phyloP scores from a whole-genome alignment of 2,888 invertebrate genomes.

The Allacma fusca region DNA sequence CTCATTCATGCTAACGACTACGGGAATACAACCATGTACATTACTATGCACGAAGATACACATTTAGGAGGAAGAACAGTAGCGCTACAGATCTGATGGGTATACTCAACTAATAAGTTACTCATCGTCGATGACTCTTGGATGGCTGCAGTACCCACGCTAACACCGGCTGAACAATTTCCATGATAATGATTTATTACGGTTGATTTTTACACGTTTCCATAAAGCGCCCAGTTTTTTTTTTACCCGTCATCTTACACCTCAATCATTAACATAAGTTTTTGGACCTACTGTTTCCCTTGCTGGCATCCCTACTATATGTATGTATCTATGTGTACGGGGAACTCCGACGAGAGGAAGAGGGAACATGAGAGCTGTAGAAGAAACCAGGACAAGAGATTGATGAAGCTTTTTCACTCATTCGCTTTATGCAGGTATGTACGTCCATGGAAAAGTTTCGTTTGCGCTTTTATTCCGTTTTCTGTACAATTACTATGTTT shows the following conservation, averaged over 20 bases:
- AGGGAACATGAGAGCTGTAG: not conserved
- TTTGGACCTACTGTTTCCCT: not conserved
- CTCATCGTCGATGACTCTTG: slow-evolving; percentile 6
- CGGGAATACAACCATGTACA: too few relatives aligned
- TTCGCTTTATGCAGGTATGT: too few relatives aligned
- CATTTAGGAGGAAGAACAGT: too few relatives aligned
- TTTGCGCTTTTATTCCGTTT: not conserved
- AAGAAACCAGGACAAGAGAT: slow-evolving; percentile 31
- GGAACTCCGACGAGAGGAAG: too few relatives aligned
- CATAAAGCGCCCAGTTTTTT: slow-evolving; percentile 40
- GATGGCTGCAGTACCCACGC: not conserved
- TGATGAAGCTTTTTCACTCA: slow-evolving; percentile 41
- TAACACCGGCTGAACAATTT: slow-evolving; percentile 37
- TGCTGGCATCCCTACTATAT: not conserved
- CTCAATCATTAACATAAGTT: slow-evolving; percentile 56
- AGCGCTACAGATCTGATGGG: too few relatives aligned
- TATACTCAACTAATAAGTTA: not conserved
- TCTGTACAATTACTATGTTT: too few relatives aligned
- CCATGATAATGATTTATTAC: slow-evolving; percentile 60
- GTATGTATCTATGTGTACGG: not conserved
- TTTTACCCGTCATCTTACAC: slow-evolving; percentile 49
- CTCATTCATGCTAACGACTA: too few relatives aligned
- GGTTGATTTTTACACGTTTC: slow-evolving; percentile 55
- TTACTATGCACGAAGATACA: too few relatives aligned
- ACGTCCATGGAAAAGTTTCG: not conserved